Conservation (phyloP, 2,888 invertebrate species). For the Drosophila mayaguana region DNA sequence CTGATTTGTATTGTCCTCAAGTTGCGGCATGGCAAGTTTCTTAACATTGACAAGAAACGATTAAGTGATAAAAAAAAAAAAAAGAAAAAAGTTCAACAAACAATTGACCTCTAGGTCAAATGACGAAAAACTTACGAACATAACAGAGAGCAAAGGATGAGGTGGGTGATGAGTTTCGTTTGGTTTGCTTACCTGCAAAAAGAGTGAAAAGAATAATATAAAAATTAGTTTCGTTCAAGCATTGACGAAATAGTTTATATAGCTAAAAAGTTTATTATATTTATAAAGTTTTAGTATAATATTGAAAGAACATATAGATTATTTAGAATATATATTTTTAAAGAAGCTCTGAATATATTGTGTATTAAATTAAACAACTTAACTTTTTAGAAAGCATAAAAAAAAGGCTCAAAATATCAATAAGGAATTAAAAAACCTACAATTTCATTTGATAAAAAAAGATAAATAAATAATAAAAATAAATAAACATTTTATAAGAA, state of each 20-base stretch:
- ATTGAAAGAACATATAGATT: too few species aligned
- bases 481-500: too few species aligned
- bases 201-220: constrained; percentile 14
- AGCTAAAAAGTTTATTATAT: neutral
- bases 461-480: too few species aligned
- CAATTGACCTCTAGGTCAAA: constrained; percentile 14
- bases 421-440: too few species aligned
- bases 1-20: constrained; percentile 18
- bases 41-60: neutral
- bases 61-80: constrained; percentile 1
- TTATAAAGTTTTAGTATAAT: too few species aligned
- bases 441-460: too few species aligned
- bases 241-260: neutral
- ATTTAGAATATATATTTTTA: too few species aligned
- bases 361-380: too few species aligned
- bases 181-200: constrained; percentile 60
- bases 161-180: neutral
- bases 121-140: constrained; percentile 15
- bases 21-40: constrained; percentile 7
- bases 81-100: constrained; percentile 4
- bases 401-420: too few species aligned
- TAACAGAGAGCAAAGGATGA: neutral
- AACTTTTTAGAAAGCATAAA: too few species aligned
- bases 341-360: too few species aligned
- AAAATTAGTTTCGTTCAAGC: neutral